phyloP scores from a whole-genome alignment of 92 coral and sea anemone species.

The Heliopora coerulea region DNA sequence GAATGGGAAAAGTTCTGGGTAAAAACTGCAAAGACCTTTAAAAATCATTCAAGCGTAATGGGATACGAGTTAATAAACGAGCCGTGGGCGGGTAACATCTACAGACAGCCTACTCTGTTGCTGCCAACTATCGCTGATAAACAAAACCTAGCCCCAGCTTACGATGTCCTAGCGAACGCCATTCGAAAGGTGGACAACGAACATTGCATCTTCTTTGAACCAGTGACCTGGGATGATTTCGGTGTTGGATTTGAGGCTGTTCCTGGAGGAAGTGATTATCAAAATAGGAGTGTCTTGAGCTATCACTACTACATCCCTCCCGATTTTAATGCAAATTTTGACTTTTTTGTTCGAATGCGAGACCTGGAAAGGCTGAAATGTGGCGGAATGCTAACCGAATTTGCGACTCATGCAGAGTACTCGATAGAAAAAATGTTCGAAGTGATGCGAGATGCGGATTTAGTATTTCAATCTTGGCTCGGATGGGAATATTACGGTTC shows the following conservation, averaged over 20 bases:
- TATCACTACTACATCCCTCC: conserved; percentile 85
- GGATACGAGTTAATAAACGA: conserved; percentile 96
- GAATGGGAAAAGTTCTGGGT: conserved; percentile 74
- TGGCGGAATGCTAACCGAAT: conserved; percentile 95
- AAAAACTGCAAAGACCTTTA: conserved; percentile 77
- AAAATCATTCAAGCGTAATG: conserved; percentile 70
- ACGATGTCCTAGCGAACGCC: conserved; percentile 76
- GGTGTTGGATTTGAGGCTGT: conserved; percentile 87
- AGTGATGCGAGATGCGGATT: conserved; percentile 79
- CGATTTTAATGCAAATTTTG: conserved; percentile 54
- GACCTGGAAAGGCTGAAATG: conserved; percentile 72
- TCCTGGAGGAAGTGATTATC: conserved; percentile 83
- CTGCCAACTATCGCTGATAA: conserved; percentile 80
- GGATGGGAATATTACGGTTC: conserved; percentile 82
- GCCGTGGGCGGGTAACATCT: conserved; percentile 94
- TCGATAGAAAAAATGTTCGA: conserved; percentile 48
- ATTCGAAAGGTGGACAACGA: conserved; percentile 75
- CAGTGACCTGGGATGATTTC: conserved; percentile 92
- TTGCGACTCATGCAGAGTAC: conserved; percentile 46
- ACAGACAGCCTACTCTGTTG: conserved; percentile 73
- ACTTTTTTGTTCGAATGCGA: conserved; percentile 61
- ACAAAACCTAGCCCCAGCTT: conserved; percentile 82
- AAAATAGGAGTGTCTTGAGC: conserved; percentile 84
- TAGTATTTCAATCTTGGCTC: conserved; percentile 81
- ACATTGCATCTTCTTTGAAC: conserved; percentile 91